Percentiles rank a stretch among this genome's conserved stretches.
Conservation (phyloP, 2,888 invertebrate genomes). For the Drosophila recens region DNA sequence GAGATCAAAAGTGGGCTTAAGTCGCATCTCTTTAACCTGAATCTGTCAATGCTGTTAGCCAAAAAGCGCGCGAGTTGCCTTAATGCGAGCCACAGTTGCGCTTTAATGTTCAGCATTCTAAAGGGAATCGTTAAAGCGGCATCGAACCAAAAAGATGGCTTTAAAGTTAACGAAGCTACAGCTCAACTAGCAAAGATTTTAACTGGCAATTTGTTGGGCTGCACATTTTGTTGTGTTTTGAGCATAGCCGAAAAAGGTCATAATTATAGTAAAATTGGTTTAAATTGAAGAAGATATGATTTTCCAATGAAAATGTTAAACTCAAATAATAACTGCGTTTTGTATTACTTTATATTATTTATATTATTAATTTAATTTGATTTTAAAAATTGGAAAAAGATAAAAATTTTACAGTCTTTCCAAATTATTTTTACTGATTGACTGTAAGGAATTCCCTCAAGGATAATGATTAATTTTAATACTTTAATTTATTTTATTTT, state of each 20-base stretch:
- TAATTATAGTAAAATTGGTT: neutral
- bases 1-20: slow-evolving; percentile 79
- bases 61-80: slow-evolving; percentile 41
- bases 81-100: slow-evolving; percentile 14
- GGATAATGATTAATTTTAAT: no score
- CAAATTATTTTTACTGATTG: no score
- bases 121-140: slow-evolving; percentile 18
- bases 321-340: no score
- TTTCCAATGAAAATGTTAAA: no score
- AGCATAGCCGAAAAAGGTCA: neutral
- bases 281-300: no score
- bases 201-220: neutral
- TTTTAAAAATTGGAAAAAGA: no score
- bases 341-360: no score
- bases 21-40: slow-evolving; percentile 76
- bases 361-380: no score
- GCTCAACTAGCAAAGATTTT: neutral
- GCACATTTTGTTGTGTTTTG: neutral
- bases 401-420: no score
- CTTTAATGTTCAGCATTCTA: slow-evolving; percentile 29
- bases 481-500: no score
- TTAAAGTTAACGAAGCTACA: slow-evolving; percentile 6
- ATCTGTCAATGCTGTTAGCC: slow-evolving; percentile 61
- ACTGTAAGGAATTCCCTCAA: no score
- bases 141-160: slow-evolving; percentile 11